phyloP scores from a whole-genome alignment of 2,113 vertebrate species.

The Sinocyclocheilus maitianheensis region DNA sequence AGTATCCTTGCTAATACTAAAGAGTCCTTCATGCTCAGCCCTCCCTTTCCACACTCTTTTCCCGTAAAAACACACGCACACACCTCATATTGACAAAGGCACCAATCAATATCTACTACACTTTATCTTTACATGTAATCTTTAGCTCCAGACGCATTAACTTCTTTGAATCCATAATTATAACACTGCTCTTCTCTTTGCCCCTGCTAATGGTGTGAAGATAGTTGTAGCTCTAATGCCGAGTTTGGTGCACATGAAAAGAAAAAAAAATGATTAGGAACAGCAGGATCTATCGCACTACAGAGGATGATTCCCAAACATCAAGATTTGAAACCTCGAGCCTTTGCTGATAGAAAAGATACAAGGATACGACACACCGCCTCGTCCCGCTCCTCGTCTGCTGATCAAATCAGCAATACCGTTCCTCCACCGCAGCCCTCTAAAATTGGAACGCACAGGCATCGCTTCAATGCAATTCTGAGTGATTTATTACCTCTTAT shows the following conservation, averaged over 20 bases:
- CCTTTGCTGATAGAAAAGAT: background rate
- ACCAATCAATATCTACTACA: background rate
- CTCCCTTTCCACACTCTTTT: background rate
- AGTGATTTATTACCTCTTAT: slow-evolving; percentile 27
- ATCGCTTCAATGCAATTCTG: background rate
- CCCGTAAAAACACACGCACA: background rate
- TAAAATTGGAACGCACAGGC: background rate
- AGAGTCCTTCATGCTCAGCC: background rate
- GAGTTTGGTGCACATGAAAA: background rate
- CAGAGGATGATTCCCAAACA: background rate
- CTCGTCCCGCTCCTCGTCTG: background rate
- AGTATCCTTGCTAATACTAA: background rate
- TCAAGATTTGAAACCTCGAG: background rate
- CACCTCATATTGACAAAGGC: background rate
- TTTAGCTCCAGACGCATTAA: background rate
- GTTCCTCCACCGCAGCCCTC: background rate
- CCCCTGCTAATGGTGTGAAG: background rate
- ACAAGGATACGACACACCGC: background rate
- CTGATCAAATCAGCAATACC: slow-evolving; percentile 1
- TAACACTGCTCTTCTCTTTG: background rate
- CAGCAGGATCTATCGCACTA: background rate
- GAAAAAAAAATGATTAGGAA: background rate
- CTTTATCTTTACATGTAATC: background rate
- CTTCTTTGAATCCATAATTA: background rate
- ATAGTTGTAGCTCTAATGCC: background rate